Percentiles rank a stretch among this genome's conserved stretches.
Conservation (phyloP, 2,113 vertebrate species). For the Oreochromis aureus region DNA sequence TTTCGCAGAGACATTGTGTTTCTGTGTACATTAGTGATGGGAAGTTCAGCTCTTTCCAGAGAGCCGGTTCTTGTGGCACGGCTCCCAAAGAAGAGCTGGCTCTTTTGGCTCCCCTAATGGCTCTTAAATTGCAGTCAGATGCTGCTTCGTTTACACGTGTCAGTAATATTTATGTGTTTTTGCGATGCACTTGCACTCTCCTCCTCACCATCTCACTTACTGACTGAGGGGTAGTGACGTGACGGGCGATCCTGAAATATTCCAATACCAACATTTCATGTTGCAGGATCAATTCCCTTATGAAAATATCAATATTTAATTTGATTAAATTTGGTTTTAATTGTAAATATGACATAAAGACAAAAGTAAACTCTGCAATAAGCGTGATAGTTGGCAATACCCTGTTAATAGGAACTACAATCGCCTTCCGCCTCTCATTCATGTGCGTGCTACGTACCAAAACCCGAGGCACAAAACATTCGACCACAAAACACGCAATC, state of each 20-base stretch:
- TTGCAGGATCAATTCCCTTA: background rate
- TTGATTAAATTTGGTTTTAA: background rate
- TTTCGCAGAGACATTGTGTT: background rate
- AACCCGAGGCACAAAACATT: too few relatives aligned
- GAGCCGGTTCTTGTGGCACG: background rate
- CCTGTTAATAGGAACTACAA: too few relatives aligned
- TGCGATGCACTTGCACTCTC: accelerated
- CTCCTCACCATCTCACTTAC: background rate
- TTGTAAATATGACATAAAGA: too few relatives aligned
- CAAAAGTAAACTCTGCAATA: too few relatives aligned
- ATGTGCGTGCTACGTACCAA: too few relatives aligned
- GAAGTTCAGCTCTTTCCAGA: background rate
- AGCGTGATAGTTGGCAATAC: too few relatives aligned
- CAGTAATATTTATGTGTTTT: background rate
- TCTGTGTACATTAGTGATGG: background rate
- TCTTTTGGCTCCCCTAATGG: background rate
- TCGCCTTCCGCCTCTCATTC: too few relatives aligned
- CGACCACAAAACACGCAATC: too few relatives aligned
- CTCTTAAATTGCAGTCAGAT: background rate
- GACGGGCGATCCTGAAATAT: accelerated
- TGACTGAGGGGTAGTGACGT: background rate
- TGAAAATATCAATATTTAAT: background rate
- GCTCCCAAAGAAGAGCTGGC: background rate
- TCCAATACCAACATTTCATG: background rate
- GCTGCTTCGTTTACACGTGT: background rate